phyloP scores from a whole-genome alignment of 1,140 invertebrate genomes.

The Trichonephila clavipes region DNA sequence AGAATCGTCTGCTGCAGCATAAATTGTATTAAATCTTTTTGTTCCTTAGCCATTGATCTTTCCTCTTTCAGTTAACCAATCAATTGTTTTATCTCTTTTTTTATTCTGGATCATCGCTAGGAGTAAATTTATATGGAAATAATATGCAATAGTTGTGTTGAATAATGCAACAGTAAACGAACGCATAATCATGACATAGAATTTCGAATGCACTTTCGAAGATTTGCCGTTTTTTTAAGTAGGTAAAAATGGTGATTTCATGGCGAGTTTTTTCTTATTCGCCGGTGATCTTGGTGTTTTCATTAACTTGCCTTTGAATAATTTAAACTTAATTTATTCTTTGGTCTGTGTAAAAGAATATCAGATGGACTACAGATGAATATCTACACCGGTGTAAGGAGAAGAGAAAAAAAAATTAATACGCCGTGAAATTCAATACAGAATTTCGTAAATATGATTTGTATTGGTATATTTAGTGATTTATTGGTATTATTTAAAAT shows the following conservation, averaged over 20 bases:
- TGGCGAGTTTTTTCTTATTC: background rate
- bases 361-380: too few species aligned
- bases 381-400: too few species aligned
- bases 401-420: too few species aligned
- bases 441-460: too few species aligned
- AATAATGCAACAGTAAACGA: conserved; percentile 17
- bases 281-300: background rate
- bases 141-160: conserved; percentile 34
- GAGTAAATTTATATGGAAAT: conserved; percentile 39
- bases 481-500: too few species aligned
- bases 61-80: background rate
- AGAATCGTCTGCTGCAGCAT: background rate
- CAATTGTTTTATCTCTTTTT: background rate
- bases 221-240: background rate
- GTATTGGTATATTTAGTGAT: too few species aligned
- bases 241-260: background rate
- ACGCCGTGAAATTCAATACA: too few species aligned
- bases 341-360: background rate
- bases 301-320: conserved; percentile 7
- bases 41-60: background rate
- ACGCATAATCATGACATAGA: conserved; percentile 1
- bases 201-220: background rate
- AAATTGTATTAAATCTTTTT: background rate
- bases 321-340: conserved; percentile 13
- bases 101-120: background rate